Base-by-base conservation (phyloP, 2,888 invertebrate genomes). In the Melinaea marsaeus region DNA sequence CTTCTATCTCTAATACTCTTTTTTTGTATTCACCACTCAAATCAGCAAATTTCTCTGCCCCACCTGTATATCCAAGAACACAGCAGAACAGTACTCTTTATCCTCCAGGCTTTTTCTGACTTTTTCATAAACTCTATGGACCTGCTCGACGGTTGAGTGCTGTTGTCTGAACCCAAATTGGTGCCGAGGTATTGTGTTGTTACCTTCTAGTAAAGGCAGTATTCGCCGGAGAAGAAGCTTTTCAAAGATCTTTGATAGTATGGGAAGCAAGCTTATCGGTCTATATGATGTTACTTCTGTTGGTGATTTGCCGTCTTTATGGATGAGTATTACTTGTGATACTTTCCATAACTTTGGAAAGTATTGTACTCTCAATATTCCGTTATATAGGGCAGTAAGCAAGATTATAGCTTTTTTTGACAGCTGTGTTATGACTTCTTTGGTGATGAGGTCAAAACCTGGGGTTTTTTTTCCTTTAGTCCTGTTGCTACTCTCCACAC, bases 391-490 rank as follows among this genome's bases (percentile, higher is more conserved):
- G 11, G 33, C 7, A 2, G 46, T 66, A 7, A 71, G 57, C 46
- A 60, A 69, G 0, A 62, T 46, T 33, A 73, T 58, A 3, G 60
- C 69, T 55, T 68, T 69, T 37, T 22, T 62, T 9, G 70, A 72
- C 0, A 72, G 55, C 48, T 70, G 48, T 47, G 46, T 60, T 0
- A 71, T 11, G 0, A 69, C 35, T 55, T 64, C 61, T 46, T 64
- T 60, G 6, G 62, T 68, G 11, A 70, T 68, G 4, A 72, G 58
- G 55, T 70, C 74, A 60, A 63, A 74, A 2, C 70, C 71, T 6
- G 70, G 70, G 13, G 71, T 69, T 55, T 71, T 71, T 46, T 67
- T 70, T 45, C 51, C 7, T 42, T 66, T 56, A 68, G 62, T 13
- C 54, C 9, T 33, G 32, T 46, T 7, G 64, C 58, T 13, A 11